These are phyloP conservation scores for Drosophila mayaguana DNA, from an alignment of 2,888 invertebrate species.

Conservation along the genomic window DNA sequence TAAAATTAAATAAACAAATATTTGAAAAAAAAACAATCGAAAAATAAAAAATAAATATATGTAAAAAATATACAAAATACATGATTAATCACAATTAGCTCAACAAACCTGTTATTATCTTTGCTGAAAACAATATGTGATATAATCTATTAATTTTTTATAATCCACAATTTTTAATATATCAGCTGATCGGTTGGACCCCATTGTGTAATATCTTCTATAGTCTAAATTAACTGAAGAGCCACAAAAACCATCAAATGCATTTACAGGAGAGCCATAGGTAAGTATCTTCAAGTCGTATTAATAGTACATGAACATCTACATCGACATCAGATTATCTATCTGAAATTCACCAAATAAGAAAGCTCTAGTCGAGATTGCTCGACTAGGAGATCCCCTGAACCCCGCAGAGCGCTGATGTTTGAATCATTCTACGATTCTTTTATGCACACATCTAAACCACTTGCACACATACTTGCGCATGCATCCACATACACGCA, in stretches of 20 bases:
- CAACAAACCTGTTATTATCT: too few species aligned
- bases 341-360: too few species aligned
- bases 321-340: too few species aligned
- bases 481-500: too few species aligned
- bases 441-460: too few species aligned
- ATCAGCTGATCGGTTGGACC: slow-evolving; percentile 11
- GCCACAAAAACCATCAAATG: slow-evolving; percentile 31
- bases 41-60: background rate
- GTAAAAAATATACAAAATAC: background rate
- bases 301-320: too few species aligned
- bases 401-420: too few species aligned
- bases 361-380: too few species aligned
- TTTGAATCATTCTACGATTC: too few species aligned
- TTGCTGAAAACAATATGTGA: background rate
- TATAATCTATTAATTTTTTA: background rate
- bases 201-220: background rate
- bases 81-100: background rate
- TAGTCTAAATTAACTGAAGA: background rate
- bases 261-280: slow-evolving; percentile 67
- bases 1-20: slow-evolving; percentile 16
- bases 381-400: too few species aligned
- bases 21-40: background rate
- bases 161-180: background rate
- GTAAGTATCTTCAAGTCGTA: slow-evolving; percentile 33
- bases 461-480: too few species aligned